Base-by-base conservation (phyloP, 2,888 invertebrate species). In the Glyphotaelius pellucidus region DNA sequence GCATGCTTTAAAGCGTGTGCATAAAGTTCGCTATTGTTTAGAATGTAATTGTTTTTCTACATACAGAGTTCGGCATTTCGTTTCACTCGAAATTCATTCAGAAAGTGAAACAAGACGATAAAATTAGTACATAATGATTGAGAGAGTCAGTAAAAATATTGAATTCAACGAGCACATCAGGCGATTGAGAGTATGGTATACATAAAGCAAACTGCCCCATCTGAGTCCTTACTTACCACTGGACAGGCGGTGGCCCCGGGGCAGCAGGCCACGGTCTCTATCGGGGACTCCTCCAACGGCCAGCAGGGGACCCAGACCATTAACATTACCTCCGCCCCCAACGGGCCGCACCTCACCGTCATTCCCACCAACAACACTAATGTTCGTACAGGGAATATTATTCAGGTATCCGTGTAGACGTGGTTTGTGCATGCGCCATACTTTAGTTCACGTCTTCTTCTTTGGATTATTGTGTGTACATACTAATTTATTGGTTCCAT, bases 341-440 rank as follows among this genome's bases (percentile, higher is more conserved):
- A 97, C 94, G 98, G 97, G 0, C 98, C 98, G 94, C 98, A 98
- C 94, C 97, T 98, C 94, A 98, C 98, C 9, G 97, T 98, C 90
- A 98, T 98, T 94, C 98, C 98, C 15, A 97, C 97, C 1, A 96
- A 97, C 30, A 96, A 96, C 90, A 94, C 97, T 94, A 96, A 96
- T 95, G 95, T 96, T 94, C 94, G 95, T 93, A 94, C 94, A 91
- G 94, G 94, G 91, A 95, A 95, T 94, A 94, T 95, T 92, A 95
- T 95, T 88, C 95, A 95, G 95, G 95, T 95, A 95, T 93, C 90
- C 86, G 42, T 91, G 11, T 87, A 52, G 42, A 87, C 42, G 81
- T 84, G 91, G 86, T 80, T 90, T 67, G 67, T 89, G 91, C 89
- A 91, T 89, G 83, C 52, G 38, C 80, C 35, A 35, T 38, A 12